Evolutionary conservation across 2,888 invertebrate genomes (phyloP), one percentile per base, ranked within the genome.

Genomic region (Saturnia japonica): DNA sequence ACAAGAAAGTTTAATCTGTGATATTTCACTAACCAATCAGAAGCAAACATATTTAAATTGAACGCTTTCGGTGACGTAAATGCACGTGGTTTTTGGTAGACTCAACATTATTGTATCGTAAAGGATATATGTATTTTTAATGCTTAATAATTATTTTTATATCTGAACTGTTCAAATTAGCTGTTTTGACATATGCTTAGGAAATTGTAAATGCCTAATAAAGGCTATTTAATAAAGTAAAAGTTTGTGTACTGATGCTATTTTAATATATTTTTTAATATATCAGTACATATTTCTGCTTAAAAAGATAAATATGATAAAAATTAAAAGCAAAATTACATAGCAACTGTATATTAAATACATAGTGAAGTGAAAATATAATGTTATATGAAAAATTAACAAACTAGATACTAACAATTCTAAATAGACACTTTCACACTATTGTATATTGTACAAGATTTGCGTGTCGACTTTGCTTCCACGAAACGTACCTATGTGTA

Each of bases 371-470:
- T 57, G 9, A 57, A 57, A 22, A 54, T 54, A 54, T 54, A 54
- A 3, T 54, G n/a, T 22, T 1, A 25, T 57, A 57, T 57, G 25
- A 12, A 25, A 25, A 57, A 57, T 57, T 57, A 57, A 57, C 11
- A 57, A 57, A 57, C 22, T 57, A n/a, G n/a, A n/a, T n/a, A 57
- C 14, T 57, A 79, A 72, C 71, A 75, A 78, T 74, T 77, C 76
- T 78, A 79, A 70, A 71, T 45, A 78, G 75, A 77, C 76, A 72
- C 75, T 72, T 73, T 75, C 76, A 76, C 75, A 74, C 71, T 74
- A 75, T 54, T 71, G 69, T 72, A 70, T 57, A 22, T 57, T 42
- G 72, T 72, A 73, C 71, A 67, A 57, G 57, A 74, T 74, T 67
- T 77, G 70, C 76, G 77, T 75, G 75, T 73, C 74, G 73, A 75